Percentiles rank a stretch among this genome's conserved stretches.
phyloP scores from a whole-genome alignment of 1,140 invertebrate genomes.

The Nomia melanderi region DNA sequence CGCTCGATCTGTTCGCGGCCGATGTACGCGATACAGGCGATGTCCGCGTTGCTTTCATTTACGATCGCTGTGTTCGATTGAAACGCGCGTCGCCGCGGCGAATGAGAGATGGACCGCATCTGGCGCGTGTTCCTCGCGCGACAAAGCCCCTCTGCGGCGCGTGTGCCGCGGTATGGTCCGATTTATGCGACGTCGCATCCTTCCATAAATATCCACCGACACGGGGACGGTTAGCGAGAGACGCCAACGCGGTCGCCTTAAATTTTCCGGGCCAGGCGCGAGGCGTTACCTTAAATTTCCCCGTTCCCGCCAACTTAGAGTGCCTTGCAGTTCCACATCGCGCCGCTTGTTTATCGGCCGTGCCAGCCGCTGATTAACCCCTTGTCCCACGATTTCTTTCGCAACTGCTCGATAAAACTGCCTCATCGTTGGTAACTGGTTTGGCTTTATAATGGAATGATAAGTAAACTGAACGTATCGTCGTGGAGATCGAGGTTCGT shows the following conservation, averaged over 20 bases:
- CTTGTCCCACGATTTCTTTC: constrained; percentile 16
- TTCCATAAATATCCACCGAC: constrained; percentile 42
- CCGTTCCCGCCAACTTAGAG: constrained; percentile 25
- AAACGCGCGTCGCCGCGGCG: no score
- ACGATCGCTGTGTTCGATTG: no score
- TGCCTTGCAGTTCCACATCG: constrained; percentile 44
- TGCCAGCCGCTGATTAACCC: constrained; percentile 22
- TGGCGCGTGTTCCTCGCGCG: no score
- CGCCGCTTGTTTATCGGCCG: constrained; percentile 35
- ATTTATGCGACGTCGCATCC: constrained; percentile 46
- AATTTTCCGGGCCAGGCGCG: constrained; percentile 15
- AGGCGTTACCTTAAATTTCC: constrained; percentile 44
- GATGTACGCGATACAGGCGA: no score
- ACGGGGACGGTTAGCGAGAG: constrained; percentile 31
- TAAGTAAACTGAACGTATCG: no score
- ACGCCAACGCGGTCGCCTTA: constrained; percentile 43
- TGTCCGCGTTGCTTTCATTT: no score
- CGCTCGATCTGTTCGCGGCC: no score
- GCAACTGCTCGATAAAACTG: no score
- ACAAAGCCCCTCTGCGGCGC: background rate
- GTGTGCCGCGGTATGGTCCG: constrained; percentile 35
- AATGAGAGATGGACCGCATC: no score
- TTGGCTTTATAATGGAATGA: no score
- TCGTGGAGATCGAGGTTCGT: no score
- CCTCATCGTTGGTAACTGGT: no score